Evolutionary conservation across 1,140 invertebrate genomes (phyloP).

Genomic region (Penaeus vannamei): DNA sequence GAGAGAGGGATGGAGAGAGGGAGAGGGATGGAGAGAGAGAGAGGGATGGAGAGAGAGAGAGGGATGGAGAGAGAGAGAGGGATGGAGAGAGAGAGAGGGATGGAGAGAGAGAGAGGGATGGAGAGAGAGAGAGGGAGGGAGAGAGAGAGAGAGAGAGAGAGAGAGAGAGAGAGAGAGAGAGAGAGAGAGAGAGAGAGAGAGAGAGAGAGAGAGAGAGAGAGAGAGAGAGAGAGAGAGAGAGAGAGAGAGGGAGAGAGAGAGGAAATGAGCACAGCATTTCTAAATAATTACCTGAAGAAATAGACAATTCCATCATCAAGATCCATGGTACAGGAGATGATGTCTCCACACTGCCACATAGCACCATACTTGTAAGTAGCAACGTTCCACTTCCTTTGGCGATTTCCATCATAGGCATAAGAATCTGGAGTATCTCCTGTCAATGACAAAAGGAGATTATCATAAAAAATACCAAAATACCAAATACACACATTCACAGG

Average conservation of each 20-base stretch:
- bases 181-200: not conserved
- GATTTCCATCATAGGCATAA: conserved; percentile 87
- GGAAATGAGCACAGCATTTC: not conserved
- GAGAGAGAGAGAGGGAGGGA: not conserved
- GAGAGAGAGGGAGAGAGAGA: not conserved
- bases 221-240: conserved; percentile 5
- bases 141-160: conserved; percentile 13
- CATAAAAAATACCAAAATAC: not conserved
- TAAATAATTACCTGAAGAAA: conserved; percentile 73
- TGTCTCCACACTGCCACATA: conserved; percentile 84
- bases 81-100: not conserved
- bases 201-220: not conserved
- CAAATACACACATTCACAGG: not conserved
- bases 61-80: too few relatives aligned
- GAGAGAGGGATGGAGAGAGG: not conserved
- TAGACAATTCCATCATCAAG: conserved; percentile 78
- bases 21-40: not conserved
- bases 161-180: conserved; percentile 2
- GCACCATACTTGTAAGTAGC: conserved; percentile 84
- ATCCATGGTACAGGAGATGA: conserved; percentile 85
- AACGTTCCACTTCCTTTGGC: conserved; percentile 87
- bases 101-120: not conserved
- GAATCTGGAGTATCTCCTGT: conserved; percentile 82
- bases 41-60: too few relatives aligned
- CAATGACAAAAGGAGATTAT: conserved; percentile 6